A percentile compares a stretch with the other conserved stretches of the same genome.
These are phyloP conservation scores for Diadema setosum DNA, from an alignment of 35 echinoderm and acorn worm genomes.

Conservation along the genomic window DNA sequence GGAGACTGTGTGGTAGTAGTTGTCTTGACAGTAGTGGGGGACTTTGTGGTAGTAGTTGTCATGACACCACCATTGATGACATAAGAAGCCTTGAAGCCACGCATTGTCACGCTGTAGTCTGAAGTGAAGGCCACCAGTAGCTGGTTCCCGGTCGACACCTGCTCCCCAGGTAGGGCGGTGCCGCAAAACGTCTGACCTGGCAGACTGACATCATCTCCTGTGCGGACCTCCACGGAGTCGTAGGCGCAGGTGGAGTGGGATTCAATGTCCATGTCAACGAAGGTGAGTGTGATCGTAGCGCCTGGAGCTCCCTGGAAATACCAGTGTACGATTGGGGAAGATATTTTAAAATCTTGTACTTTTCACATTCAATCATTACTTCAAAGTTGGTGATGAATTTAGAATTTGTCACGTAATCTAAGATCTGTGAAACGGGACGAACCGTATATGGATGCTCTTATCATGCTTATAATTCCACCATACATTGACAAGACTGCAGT, in stretches of 20 bases:
- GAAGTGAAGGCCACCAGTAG: slow-evolving; percentile 25
- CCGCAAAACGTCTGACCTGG: slow-evolving; percentile 30
- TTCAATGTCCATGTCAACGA: not conserved
- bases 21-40: not conserved
- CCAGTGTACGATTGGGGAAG: no score
- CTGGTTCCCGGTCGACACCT: slow-evolving; percentile 4
- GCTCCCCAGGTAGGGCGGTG: not conserved
- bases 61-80: no score
- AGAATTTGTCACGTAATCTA: not conserved
- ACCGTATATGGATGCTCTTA: not conserved
- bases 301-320: slow-evolving; percentile 23
- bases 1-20: no score
- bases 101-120: not conserved
- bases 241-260: not conserved
- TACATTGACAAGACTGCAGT: no score
- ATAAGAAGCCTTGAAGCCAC: slow-evolving; percentile 8
- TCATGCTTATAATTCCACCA: no score
- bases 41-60: not conserved
- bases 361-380: no score
- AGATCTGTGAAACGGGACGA: not conserved
- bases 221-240: not conserved
- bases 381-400: not conserved
- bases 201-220: not conserved
- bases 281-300: not conserved
- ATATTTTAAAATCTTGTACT: no score